These are phyloP conservation scores for Montipora capricornis DNA, from an alignment of 64 coral and sea anemone species.

Conservation along the genomic window DNA sequence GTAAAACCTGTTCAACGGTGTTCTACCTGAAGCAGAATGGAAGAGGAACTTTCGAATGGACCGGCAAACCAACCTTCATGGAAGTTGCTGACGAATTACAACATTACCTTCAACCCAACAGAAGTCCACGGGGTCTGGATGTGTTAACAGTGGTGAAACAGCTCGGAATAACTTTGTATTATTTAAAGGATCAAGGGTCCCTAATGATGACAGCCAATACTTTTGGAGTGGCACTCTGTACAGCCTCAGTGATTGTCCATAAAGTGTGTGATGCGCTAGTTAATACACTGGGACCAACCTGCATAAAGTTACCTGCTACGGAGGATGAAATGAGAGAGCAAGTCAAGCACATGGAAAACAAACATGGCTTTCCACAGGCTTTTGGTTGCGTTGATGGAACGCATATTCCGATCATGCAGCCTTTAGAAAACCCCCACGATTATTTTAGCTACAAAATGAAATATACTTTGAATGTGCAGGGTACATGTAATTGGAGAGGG, in stretches of 20 bases:
- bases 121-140: too few relatives aligned
- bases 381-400: slow-evolving; percentile 30
- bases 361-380: slow-evolving; percentile 28
- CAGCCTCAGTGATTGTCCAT: too few relatives aligned
- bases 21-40: slow-evolving; percentile 51
- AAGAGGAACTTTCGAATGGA: slow-evolving; percentile 59
- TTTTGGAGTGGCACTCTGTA: too few relatives aligned
- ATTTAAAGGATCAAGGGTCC: too few relatives aligned
- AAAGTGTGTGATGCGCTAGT: too few relatives aligned
- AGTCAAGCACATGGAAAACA: slow-evolving; percentile 16
- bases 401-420: neutral
- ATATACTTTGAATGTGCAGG: too few relatives aligned
- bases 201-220: too few relatives aligned
- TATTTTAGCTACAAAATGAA: neutral
- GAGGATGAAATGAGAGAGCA: slow-evolving; percentile 28
- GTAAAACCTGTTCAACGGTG: slow-evolving; percentile 37
- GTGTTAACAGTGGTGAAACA: too few relatives aligned
- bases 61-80: neutral
- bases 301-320: slow-evolving; percentile 39
- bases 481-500: too few relatives aligned
- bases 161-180: too few relatives aligned
- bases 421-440: neutral
- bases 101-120: too few relatives aligned
- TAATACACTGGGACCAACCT: slow-evolving; percentile 4
- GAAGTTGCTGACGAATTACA: too few relatives aligned